Evolutionary conservation across 1,140 invertebrate genomes (phyloP), one percentile per base, ranked within the genome.

Genomic region (Hestina assimilis): DNA sequence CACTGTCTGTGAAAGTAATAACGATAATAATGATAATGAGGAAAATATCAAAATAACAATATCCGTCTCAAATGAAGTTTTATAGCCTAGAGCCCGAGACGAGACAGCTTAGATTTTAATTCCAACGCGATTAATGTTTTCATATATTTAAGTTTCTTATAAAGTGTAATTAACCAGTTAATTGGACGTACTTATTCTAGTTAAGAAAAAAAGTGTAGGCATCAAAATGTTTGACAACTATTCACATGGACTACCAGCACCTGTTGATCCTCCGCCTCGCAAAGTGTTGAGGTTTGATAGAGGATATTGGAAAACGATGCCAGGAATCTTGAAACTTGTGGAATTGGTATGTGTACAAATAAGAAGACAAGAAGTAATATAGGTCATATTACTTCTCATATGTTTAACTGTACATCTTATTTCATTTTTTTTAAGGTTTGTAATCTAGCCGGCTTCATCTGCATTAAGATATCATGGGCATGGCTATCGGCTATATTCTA

Each of bases 371-470:
- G n/a, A n/a, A n/a, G n/a, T n/a, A n/a, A n/a, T n/a, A n/a, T n/a
- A n/a, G n/a, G n/a, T n/a, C n/a, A n/a, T n/a, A n/a, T n/a, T n/a
- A n/a, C n/a, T n/a, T n/a, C n/a, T n/a, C n/a, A n/a, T n/a, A n/a
- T n/a, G n/a, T n/a, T n/a, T n/a, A n/a, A n/a, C n/a, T 24, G 8
- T 6, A 15, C 2, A 41, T 17, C 0, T 19, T 17, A 6, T 19
- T 38, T 42, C 46, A 31, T 38, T 54, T 57, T 1, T n/a, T 26
- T 80, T 91, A 87, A 97, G 96, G 76, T 93, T 0, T 83, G 95
- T 33, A 93, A 94, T 83, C 72, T 97, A 8, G 70, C 96, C 12
- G 95, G 95, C 8, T 96, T 97, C 73, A 96, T 97, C 43, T 96
- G 94, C 72, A 93, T 96, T 17, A 92, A 93, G 64, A 90, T 93